Conservation (phyloP, 2,888 invertebrate genomes). For the Hypomecis punctinalis region DNA sequence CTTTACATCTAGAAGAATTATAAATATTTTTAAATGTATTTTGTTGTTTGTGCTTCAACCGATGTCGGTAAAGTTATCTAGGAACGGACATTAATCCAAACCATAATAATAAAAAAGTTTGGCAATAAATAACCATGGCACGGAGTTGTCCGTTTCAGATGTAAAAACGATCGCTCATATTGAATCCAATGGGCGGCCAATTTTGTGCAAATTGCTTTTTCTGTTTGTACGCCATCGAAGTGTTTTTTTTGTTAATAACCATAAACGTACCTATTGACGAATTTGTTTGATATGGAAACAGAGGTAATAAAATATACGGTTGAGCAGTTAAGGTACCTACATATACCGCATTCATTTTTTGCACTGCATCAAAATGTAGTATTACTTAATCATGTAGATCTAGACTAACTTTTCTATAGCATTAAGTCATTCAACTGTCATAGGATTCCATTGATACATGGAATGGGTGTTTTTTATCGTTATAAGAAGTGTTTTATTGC, state of each 20-base stretch:
- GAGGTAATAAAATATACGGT: not conserved
- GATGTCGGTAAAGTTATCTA: not conserved
- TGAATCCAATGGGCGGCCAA: conserved; percentile 16
- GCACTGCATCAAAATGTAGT: no score
- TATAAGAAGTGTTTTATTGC: no score
- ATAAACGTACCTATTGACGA: not conserved
- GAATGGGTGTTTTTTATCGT: no score
- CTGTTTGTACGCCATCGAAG: conserved; percentile 12
- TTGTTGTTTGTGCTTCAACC: not conserved
- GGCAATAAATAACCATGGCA: conserved; percentile 17
- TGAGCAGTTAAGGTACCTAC: no score
- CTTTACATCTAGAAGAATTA: no score
- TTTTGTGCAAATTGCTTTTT: conserved; percentile 18
- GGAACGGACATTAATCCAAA: not conserved
- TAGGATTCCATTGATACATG: no score
- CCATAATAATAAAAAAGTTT: conserved; percentile 7
- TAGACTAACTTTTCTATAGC: no score
- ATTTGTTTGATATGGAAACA: not conserved
- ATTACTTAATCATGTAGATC: no score
- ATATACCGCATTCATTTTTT: no score
- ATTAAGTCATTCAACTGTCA: no score
- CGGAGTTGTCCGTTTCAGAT: conserved; percentile 13
- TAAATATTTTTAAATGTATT: no score
- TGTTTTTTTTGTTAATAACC: conserved; percentile 11
- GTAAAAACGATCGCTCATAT: conserved; percentile 18